Evolutionary conservation across 2,113 vertebrate genomes (phyloP).

Genomic region (Jaculus jaculus): DNA sequence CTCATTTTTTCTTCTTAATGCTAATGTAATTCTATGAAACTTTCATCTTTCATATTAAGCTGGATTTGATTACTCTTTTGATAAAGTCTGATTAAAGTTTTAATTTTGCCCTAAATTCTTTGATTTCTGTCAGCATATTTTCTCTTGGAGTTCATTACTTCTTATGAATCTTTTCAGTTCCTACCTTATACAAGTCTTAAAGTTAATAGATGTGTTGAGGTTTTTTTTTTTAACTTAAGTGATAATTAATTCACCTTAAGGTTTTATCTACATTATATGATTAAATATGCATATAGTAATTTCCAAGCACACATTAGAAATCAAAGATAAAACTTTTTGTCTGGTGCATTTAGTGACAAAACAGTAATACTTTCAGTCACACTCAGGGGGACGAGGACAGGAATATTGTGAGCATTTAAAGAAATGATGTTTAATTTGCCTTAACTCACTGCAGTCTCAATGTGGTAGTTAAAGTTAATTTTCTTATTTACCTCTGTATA

Average conservation of each 20-base stretch:
- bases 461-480: too few relatives aligned
- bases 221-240: neutral
- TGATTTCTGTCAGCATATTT: conserved; percentile 24
- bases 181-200: neutral
- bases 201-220: neutral
- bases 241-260: neutral
- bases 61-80: conserved; percentile 1
- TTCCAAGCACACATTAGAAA: neutral
- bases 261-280: neutral
- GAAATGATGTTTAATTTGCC: too few relatives aligned
- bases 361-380: neutral
- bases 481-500: too few relatives aligned
- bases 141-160: neutral
- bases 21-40: neutral
- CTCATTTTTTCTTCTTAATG: neutral
- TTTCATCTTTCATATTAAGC: conserved; percentile 20
- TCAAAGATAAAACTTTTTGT: neutral
- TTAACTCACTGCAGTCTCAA: too few relatives aligned
- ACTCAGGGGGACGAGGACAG: too few relatives aligned
- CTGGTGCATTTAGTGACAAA: neutral
- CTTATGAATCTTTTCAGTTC: neutral
- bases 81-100: conserved; percentile 9
- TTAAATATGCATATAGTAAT: neutral
- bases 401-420: too few relatives aligned
- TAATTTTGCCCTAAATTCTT: neutral